Evolutionary conservation across 1,140 invertebrate species (phyloP).

Genomic region (Adoxophyes honmai): DNA sequence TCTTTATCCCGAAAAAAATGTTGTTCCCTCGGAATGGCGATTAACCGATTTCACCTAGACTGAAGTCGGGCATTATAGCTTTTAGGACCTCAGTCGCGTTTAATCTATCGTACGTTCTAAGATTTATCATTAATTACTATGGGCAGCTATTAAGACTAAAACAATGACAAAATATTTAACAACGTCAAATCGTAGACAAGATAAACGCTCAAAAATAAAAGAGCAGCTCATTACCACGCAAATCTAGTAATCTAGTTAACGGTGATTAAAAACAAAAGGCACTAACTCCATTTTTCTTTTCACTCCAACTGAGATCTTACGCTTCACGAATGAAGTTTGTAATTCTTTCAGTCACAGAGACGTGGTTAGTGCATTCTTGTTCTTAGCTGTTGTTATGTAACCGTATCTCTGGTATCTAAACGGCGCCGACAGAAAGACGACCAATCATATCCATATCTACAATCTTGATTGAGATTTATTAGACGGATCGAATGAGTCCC

Average conservation of each 20-base stretch:
- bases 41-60: no score
- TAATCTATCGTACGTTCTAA: no score
- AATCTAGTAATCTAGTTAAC: slow-evolving; percentile 41
- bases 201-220: slow-evolving; percentile 22
- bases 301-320: neutral
- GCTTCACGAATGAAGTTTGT: neutral
- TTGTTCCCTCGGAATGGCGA: no score
- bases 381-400: slow-evolving; percentile 37
- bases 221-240: slow-evolving; percentile 52
- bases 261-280: neutral
- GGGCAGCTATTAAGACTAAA: slow-evolving; percentile 10
- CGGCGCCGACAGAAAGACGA: slow-evolving; percentile 58
- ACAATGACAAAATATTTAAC: slow-evolving; percentile 16
- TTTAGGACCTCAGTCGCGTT: no score
- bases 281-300: neutral
- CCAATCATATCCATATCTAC: slow-evolving; percentile 63
- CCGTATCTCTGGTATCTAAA: slow-evolving; percentile 44
- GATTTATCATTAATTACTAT: no score
- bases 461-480: slow-evolving; percentile 75
- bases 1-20: no score
- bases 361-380: neutral
- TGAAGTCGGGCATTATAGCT: no score
- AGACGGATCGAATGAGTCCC: slow-evolving; percentile 44
- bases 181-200: slow-evolving; percentile 1
- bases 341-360: neutral